Base-by-base conservation (phyloP, 2,113 vertebrate species). In the Hylia prasina region DNA sequence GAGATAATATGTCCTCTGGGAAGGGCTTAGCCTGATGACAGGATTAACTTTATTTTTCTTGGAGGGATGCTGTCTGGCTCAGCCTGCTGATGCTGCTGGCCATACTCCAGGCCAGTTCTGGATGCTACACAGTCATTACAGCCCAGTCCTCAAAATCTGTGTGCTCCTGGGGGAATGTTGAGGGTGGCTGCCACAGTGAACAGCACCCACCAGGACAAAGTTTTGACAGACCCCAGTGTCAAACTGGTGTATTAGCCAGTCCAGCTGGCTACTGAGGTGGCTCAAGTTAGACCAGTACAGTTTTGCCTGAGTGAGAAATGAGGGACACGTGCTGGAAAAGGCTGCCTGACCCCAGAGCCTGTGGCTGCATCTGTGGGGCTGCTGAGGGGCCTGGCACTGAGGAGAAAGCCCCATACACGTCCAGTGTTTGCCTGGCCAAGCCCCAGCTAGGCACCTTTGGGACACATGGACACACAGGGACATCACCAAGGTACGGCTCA, bases 341-440 rank as follows among this genome's bases (percentile, higher is more conserved):
- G 42, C 42, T 73, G 58, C 19, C 48, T 76, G 69, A 64, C 24
- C 30, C 13, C 51, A 88, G 27, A 13, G 27, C 45, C 71, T 12
- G 11, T 22, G 57, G n/a, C 53, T 66, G 11, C 3, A 0, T 10
- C 6, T 21, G 10, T 19, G 5, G 2, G n/a, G 23, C 8, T 31
- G 33, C 35, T 50, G 30, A 63, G 13, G n/a, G 45, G 23, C 23
- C 20, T 7, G 6, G 30, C 17, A 31, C 8, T 0, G 6, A 63
- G 76, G 33, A 81, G 40, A 70, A 66, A 15, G n/a, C 37, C 19
- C 10, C n/a, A 2, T 23, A 61, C 20, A 6, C 1, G 4, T 42
- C 21, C 23, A 39, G 7, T 7, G 25, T 45, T 35, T 65, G 21
- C 6, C 5, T 53, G 54, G 57, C 54, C 42, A 77, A 80, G 30